Conservation (phyloP, 2,888 invertebrate species). For the Ornithoptera alexandrae region DNA sequence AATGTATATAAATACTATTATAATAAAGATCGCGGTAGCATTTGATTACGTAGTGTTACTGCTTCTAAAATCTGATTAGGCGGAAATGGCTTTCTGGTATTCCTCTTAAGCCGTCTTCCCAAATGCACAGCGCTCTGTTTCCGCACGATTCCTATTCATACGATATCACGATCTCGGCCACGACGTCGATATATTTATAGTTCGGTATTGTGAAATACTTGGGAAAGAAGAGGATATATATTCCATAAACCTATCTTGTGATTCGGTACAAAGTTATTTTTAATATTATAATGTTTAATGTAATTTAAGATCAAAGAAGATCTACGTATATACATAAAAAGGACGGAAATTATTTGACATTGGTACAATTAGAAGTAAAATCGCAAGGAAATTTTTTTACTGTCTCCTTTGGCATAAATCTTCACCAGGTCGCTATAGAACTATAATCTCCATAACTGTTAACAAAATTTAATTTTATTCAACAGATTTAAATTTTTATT, state of each 20-base stretch:
- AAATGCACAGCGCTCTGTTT: slow-evolving; percentile 8
- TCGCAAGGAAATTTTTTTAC: too few relatives aligned
- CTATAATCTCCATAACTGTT: too few relatives aligned
- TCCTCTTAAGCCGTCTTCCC: slow-evolving; percentile 2
- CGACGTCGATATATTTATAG: background rate
- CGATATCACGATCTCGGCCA: slow-evolving; percentile 14
- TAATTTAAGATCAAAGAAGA: background rate
- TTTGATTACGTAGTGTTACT: background rate
- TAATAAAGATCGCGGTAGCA: too few relatives aligned
- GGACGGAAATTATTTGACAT: background rate
- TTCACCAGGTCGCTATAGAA: too few relatives aligned
- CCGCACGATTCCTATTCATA: slow-evolving; percentile 21
- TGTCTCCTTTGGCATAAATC: too few relatives aligned
- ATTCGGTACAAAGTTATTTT: background rate
- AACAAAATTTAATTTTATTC: too few relatives aligned
- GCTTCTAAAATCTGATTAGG: background rate
- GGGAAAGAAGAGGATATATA: background rate
- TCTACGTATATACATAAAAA: background rate
- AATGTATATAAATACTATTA: too few relatives aligned
- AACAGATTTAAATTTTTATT: too few relatives aligned
- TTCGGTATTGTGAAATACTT: background rate
- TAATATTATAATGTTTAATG: background rate
- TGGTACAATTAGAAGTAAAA: too few relatives aligned
- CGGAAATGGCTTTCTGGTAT: background rate
- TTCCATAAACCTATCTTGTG: background rate